Evolutionary conservation across 2,113 vertebrate genomes (phyloP), one percentile per base, ranked within the genome.

Genomic region (Cyanoliseus patagonus): DNA sequence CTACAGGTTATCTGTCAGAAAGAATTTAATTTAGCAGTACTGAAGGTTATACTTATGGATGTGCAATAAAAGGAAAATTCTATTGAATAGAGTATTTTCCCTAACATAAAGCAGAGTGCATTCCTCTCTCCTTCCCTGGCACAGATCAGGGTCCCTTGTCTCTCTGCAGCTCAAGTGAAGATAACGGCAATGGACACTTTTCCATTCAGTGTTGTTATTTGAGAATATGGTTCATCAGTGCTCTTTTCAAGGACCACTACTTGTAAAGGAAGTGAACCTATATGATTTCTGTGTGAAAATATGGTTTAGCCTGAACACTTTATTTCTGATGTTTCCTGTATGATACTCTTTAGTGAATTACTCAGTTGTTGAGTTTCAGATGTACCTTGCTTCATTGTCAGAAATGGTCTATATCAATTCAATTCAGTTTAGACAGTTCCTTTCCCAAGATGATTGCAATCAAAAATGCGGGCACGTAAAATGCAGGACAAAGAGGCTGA

Each of bases 281-380:
- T 25, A 27, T 66, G 81, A 79, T 69, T 83, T 70, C 14, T 31
- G 12, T 55, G 17, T 78, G 52, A 93, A 91, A 88, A 77, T 42
- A 77, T 13, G 7, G n/a, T 63, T 77, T 84, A 81, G 53, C 35
- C n/a, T 52, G 87, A 90, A 77, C n/a, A 53, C 11, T 59, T 72
- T 80, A 73, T 94, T 94, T 87, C 66, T 82, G 41, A 41, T 83
- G 80, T 89, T 89, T 82, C 55, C 68, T 73, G 52, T 86, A 67
- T 80, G 66, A 68, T 59, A 42, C 22, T 88, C 35, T 66, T 68
- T 27, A 86, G 67, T 22, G n/a, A 91, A 59, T 55, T 24, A 35
- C 31, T 64, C 15, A 42, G 7, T 66, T 18, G 11, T 11, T 28
- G 7, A 67, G 47, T 62, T 83, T 73, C 52, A 67, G 14, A 88